Conservation (phyloP, 2,797 vertebrate species). For the Numenius phaeopus region DNA sequence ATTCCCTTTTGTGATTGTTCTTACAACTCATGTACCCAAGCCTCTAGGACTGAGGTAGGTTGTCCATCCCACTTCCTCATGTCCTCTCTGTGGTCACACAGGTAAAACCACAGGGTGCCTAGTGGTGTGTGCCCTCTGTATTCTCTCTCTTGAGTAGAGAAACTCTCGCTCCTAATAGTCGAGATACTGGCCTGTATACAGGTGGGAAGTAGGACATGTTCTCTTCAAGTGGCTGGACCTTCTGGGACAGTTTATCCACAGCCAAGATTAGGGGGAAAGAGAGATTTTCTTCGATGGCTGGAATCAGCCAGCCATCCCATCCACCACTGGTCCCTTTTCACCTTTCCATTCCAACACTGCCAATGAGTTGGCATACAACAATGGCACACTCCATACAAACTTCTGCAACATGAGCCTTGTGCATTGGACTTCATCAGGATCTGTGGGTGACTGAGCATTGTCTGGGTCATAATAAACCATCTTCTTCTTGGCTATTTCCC, state of each 20-base stretch:
- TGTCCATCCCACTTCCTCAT: background rate
- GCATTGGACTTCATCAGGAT: background rate
- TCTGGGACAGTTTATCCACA: background rate
- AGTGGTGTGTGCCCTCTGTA: background rate
- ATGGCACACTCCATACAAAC: background rate
- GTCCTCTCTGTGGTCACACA: background rate
- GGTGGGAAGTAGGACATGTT: background rate
- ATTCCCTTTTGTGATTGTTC: background rate
- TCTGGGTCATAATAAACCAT: background rate
- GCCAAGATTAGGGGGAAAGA: background rate
- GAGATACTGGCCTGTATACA: background rate
- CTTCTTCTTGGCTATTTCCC: background rate
- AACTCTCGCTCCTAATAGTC: background rate
- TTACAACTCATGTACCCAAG: background rate
- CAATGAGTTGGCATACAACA: background rate
- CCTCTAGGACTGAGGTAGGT: background rate
- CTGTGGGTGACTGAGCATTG: background rate
- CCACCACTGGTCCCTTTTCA: background rate
- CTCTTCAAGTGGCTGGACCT: background rate
- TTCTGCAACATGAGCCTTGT: background rate
- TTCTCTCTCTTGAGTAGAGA: background rate
- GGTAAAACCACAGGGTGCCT: background rate
- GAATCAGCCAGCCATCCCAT: background rate
- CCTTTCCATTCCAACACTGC: background rate
- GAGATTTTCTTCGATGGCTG: background rate